Base-by-base conservation (phyloP, 2,113 vertebrate genomes). In the Hiodon tergisus region DNA sequence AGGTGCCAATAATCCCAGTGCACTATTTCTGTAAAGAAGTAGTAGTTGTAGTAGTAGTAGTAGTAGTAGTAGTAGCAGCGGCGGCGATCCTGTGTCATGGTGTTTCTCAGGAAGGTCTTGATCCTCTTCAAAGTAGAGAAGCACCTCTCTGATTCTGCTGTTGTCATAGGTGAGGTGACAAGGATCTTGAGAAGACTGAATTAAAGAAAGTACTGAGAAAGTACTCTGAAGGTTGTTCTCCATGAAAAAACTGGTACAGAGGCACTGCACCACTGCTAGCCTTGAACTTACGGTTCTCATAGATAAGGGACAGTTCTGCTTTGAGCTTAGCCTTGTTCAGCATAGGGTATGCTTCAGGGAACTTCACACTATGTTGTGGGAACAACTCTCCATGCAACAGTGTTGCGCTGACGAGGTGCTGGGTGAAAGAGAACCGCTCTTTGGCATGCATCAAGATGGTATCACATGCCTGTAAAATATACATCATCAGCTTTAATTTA, bases 121-220 rank as follows among this genome's bases (percentile, higher is more conserved):
- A 76, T 79, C 46, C 72, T 74, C 14, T 70, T 72, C 52, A 73
- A 65, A 8, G 78, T 79, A 1, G 77, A 79, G 72, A 78, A 82
- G 48, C 72, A 69, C 68, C 72, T 74, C 67, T 79, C 74, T 6
- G 72, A 5, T 75, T 80, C 74, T 11, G 66, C 76, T 17, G 78
- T 80, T 48, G 77, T 73, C 76, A 76, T 82, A 16, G 81, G 78
- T 52, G 78, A 71, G 31, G 74, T 77, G 50, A 80, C 69, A 58
- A 76, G 66, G 52, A 80, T 77, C 48, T 80, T 63, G 14, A 76
- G 57, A n/a, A 76, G 55, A 54, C 46, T 61, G 14, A 74, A 53
- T 31, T 72, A 53, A 77, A 71, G 46, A 69, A 60, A 74, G 72
- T 63, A 76, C 74, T 5, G 65, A 60, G 48, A 77, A 79, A 1